Base-by-base conservation (phyloP, 2,888 invertebrate genomes). In the Drosophila siamana region DNA sequence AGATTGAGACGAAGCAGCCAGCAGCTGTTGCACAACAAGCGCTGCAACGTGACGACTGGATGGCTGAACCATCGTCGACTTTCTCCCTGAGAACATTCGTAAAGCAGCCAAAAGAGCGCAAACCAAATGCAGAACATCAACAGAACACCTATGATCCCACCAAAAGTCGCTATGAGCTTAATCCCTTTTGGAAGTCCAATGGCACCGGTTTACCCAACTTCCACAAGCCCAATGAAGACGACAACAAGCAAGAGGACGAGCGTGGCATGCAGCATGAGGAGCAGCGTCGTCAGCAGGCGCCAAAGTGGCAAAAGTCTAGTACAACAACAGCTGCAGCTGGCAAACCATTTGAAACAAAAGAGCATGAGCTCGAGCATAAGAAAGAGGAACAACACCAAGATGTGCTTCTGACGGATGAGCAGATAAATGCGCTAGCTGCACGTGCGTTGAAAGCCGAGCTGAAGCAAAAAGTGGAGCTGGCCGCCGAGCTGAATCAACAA, bases 401-500 rank as follows among this genome's bases (percentile, higher is more conserved):
- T 2, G 15, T 15, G n/a, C 36, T 91, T 55, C 91, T 96, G 15
- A 95, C 95, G 44, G 96, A 97, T 92, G 95, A 95, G 78, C 96
- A 99, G 91, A 95, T 98, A 94, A 99, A 99, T 92, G 95, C 95
- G 81, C 91, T 99, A 41, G 97, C 95, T 40, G 98, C 98, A 1
- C 97, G 96, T 93, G 94, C 98, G 71, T 93, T 99, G 0, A 98
- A 98, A 93, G 98, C 99, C 11, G 98, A 99, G 94, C 95, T 99
- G 81, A 94, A 98, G 94, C 98, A 98, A 15, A 95, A 98, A 90
- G 92, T 91, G 89, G 94, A 94, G 70, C 90, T 96, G 56, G 95
- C 95, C 0, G 90, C 92, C 36, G 94, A 96, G 89, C 92, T 98
- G 46, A 97, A 96, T 92, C 89, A 92, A 2, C 95, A 97, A 91